A percentile compares a stretch with the other conserved stretches of the same genome.
These are phyloP conservation scores for Ispidina lecontei DNA, from an alignment of 2,797 vertebrate species.

Conservation along the genomic window DNA sequence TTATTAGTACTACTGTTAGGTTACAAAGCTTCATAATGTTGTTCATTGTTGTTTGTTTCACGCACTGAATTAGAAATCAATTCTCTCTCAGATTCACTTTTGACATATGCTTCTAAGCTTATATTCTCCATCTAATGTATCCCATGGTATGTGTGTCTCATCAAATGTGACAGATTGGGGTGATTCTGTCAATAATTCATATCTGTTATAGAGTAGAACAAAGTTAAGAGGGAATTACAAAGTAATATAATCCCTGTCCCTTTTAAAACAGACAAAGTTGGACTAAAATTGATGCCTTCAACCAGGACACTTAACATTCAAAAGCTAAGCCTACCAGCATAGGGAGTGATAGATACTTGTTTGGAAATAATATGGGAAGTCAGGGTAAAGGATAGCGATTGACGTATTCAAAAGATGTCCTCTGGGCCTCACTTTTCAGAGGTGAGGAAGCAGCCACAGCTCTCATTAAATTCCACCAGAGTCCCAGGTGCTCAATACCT, in stretches of 20 bases:
- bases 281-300: not conserved
- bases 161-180: slow-evolving; percentile 57
- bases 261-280: slow-evolving; percentile 10
- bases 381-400: not conserved
- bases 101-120: slow-evolving; percentile 25
- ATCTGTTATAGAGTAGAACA: slow-evolving; percentile 28
- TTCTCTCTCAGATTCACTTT: slow-evolving; percentile 1
- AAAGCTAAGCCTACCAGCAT: not conserved
- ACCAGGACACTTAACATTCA: slow-evolving; percentile 12
- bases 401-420: slow-evolving; percentile 29
- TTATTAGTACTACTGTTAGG: not conserved
- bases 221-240: slow-evolving; percentile 46
- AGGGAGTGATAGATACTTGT: not conserved
- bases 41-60: slow-evolving; percentile 3
- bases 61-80: slow-evolving; percentile 24
- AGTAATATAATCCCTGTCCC: not conserved
- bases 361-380: not conserved
- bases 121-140: slow-evolving; percentile 22
- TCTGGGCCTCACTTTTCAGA: slow-evolving; percentile 20
- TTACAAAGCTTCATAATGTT: not conserved
- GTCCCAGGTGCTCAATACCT: slow-evolving; percentile 4
- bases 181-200: slow-evolving; percentile 66
- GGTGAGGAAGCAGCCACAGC: not conserved
- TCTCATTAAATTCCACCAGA: slow-evolving; percentile 19
- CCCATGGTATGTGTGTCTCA: slow-evolving; percentile 22